phyloP scores from a whole-genome alignment of 2,888 invertebrate genomes.

The Carcina quercana region DNA sequence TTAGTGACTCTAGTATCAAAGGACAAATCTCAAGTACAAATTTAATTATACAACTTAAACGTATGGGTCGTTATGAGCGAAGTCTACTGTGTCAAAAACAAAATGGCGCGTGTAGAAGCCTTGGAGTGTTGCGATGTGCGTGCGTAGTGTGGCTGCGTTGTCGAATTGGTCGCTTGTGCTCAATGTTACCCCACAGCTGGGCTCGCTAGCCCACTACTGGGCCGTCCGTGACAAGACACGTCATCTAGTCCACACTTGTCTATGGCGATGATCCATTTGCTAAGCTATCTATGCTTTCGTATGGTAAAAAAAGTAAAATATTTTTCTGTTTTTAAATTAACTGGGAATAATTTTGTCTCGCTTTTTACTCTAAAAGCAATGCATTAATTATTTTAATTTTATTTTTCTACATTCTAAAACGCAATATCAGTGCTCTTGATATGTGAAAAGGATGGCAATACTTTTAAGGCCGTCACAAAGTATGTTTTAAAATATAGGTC shows the following conservation, averaged over 20 bases:
- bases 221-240: background rate
- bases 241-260: background rate
- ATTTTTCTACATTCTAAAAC: too few species aligned
- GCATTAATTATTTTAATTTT: too few species aligned
- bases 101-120: background rate
- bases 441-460: too few species aligned
- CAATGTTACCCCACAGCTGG: background rate
- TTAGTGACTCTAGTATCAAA: background rate
- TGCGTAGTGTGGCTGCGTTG: conserved; percentile 3
- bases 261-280: background rate
- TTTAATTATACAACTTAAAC: background rate
- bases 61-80: too few species aligned
- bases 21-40: background rate
- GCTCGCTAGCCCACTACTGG: background rate
- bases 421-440: too few species aligned
- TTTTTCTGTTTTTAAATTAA: too few species aligned
- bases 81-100: background rate
- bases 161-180: background rate
- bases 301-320: too few species aligned
- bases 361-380: too few species aligned
- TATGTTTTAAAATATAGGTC: background rate
- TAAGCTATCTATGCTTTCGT: too few species aligned
- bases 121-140: background rate
- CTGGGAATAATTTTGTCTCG: too few species aligned
- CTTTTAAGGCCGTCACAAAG: background rate